Conservation (phyloP, 2,888 invertebrate species). For the Linnaemya tessellans region DNA sequence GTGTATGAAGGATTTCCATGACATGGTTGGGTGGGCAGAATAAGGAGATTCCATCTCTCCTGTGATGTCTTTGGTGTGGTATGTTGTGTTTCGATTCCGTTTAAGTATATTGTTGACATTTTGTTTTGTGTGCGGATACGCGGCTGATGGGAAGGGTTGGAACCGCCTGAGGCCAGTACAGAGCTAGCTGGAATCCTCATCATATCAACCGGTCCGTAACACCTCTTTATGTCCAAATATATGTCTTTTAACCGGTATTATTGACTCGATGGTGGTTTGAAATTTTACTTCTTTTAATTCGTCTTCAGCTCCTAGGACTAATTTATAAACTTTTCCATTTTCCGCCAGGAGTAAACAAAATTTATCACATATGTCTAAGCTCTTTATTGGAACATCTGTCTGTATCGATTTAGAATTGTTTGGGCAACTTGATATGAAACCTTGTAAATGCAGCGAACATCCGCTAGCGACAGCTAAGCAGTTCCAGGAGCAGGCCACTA, state of each 20-base stretch:
- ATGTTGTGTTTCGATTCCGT: too few species aligned
- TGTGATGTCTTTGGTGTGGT: too few species aligned
- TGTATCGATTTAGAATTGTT: constrained; percentile 71
- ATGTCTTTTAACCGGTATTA: constrained; percentile 75
- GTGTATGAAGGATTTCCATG: too few species aligned
- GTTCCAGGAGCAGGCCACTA: constrained; percentile 77
- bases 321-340: constrained; percentile 78
- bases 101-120: too few species aligned
- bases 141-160: too few species aligned
- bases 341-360: constrained; percentile 79
- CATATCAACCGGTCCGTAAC: too few species aligned
- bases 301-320: constrained; percentile 70
- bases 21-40: too few species aligned
- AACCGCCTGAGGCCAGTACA: too few species aligned
- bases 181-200: too few species aligned
- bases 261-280: constrained; percentile 55
- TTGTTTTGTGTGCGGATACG: too few species aligned
- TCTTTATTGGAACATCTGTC: constrained; percentile 74
- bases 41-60: too few species aligned
- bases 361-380: constrained; percentile 77
- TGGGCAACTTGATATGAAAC: constrained; percentile 74
- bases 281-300: constrained; percentile 75
- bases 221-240: constrained; percentile 75
- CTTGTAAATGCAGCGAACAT: constrained; percentile 74
- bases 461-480: constrained; percentile 77